A percentile compares a stretch with the other conserved stretches of the same genome.
phyloP scores from a whole-genome alignment of 2,888 invertebrate species.

The Abrostola tripartita region DNA sequence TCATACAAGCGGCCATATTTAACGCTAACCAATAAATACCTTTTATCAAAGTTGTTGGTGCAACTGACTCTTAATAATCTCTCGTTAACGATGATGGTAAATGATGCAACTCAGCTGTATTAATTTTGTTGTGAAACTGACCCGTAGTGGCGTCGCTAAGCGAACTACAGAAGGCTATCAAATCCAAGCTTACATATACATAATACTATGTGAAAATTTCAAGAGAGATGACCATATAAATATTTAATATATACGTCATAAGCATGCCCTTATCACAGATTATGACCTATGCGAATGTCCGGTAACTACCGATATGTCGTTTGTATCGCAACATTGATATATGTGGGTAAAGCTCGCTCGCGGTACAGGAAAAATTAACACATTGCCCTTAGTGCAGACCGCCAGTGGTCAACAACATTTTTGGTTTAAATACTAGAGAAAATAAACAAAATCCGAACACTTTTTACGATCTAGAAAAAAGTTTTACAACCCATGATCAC shows the following conservation, averaged over 20 bases:
- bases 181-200: conserved; percentile 81
- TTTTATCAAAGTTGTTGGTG: too few relatives aligned
- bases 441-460: too few relatives aligned
- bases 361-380: background rate
- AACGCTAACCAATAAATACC: too few relatives aligned
- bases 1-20: too few relatives aligned
- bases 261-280: conserved; percentile 87
- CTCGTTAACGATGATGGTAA: background rate
- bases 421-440: too few relatives aligned
- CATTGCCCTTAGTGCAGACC: background rate
- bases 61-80: background rate
- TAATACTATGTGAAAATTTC: conserved; percentile 65
- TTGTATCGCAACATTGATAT: conserved; percentile 62
- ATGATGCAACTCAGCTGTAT: too few relatives aligned
- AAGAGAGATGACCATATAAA: conserved; percentile 66
- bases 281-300: conserved; percentile 78
- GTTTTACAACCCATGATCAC: too few relatives aligned
- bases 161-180: conserved; percentile 86
- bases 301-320: conserved; percentile 82
- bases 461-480: too few relatives aligned
- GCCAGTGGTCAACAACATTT: background rate
- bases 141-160: conserved; percentile 75
- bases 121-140: conserved; percentile 31
- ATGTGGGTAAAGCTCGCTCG: conserved; percentile 29
- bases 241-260: conserved; percentile 76